Conservation (phyloP, 2,113 vertebrate species). For the Hippocampus zosterae region DNA sequence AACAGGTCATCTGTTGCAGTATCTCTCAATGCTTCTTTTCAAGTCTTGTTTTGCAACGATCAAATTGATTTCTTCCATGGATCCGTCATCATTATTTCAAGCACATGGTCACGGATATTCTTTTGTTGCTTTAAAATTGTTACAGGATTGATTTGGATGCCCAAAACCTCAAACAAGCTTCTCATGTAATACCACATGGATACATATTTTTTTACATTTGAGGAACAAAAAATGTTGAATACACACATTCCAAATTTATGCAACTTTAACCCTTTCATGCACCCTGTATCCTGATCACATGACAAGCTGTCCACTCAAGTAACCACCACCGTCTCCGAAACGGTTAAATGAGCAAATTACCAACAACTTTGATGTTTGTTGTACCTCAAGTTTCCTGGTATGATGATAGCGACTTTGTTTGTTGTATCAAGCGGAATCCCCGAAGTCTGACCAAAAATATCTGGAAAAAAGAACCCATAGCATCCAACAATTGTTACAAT, state of each 20-base stretch:
- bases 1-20: slow-evolving; percentile 1
- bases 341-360: background rate
- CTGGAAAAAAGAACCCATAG: background rate
- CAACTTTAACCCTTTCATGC: background rate
- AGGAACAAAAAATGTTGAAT: background rate
- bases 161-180: background rate
- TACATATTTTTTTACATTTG: background rate
- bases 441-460: background rate
- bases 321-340: too few species aligned
- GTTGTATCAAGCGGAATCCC: background rate
- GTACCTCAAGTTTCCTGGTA: background rate
- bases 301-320: too few species aligned
- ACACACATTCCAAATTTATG: background rate
- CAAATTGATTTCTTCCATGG: background rate
- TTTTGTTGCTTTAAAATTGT: slow-evolving; percentile 1
- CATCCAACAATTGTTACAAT: background rate
- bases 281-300: too few species aligned
- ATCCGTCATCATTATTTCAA: background rate
- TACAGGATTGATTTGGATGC: background rate
- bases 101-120: background rate
- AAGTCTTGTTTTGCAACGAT: background rate
- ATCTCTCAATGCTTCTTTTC: slow-evolving; percentile 10
- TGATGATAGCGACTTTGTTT: background rate
- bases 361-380: background rate
- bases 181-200: background rate